phyloP scores from a whole-genome alignment of 1,140 invertebrate species.

The Micrasema longulum region DNA sequence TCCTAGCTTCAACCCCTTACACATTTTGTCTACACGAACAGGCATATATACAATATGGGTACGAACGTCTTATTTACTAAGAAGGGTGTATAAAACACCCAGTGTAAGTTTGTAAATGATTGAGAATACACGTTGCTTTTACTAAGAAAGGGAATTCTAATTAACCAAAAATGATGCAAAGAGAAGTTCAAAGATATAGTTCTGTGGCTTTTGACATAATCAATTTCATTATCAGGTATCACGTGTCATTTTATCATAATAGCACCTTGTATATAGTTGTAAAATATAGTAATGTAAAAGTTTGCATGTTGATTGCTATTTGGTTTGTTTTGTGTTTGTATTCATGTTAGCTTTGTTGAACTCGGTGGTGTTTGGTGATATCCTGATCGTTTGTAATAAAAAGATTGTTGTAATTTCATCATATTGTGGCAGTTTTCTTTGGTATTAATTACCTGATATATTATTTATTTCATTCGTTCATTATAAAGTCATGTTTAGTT shows the following conservation, averaged over 20 bases:
- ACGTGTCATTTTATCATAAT: background rate
- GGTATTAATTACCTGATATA: too few species aligned
- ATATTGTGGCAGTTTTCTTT: too few species aligned
- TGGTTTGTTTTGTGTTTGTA: background rate
- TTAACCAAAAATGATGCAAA: constrained; percentile 31
- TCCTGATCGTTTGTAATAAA: too few species aligned
- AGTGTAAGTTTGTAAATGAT: constrained; percentile 41
- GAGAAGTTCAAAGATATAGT: constrained; percentile 35
- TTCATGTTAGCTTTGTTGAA: too few species aligned
- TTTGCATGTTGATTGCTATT: background rate
- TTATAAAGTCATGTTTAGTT: too few species aligned
- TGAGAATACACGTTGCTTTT: constrained; percentile 39
- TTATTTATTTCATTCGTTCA: too few species aligned
- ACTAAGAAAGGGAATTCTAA: background rate
- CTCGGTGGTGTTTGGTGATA: too few species aligned
- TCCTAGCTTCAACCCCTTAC: background rate
- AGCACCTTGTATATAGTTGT: background rate
- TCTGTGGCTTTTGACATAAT: constrained; percentile 53
- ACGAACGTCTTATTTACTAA: too few species aligned
- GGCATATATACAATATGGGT: background rate
- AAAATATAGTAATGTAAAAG: background rate
- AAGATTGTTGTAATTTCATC: too few species aligned
- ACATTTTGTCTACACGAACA: constrained; percentile 33
- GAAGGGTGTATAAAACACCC: background rate
- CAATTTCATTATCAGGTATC: constrained; percentile 53